Evolutionary conservation across 2,113 vertebrate species (phyloP), one percentile per base, ranked within the genome.

Genomic region (Xenopus laevis): DNA sequence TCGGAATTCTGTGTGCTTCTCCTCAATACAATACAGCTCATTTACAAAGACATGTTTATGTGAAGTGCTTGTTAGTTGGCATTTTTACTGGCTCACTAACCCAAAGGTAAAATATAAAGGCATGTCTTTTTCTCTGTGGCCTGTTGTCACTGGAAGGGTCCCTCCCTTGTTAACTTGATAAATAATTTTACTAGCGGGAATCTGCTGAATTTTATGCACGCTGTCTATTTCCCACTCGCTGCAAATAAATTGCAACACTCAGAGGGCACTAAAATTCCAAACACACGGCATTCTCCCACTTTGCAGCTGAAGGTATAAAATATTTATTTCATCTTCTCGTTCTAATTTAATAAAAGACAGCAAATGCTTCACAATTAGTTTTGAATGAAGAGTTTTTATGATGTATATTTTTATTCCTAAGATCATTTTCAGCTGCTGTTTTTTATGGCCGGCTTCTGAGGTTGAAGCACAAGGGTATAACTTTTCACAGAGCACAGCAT

Each of bases 161-260:
- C 92, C 87, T 93, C 91, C 91, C 95, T 98, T 94, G 93, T 98
- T 98, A 95, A 94, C 93, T 95, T 97, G 95, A 97, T 95, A 95
- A 98, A 97, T 95, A 96, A 94, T 95, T 95, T 96, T 92, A 92
- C 94, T 94, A 94, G 93, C 80, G 91, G 92, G 92, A 96, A 95
- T 94, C 91, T 92, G 94, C 93, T 94, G 67, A 94, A 94, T 96
- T 92, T 98, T 95, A 94, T 92, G 94, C 91, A 89, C 85, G 89
- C 95, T 95, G 94, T 96, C 95, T 96, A 90, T 94, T 95, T 96
- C 95, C 92, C 94, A 90, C 93, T 90, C 91, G 91, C 93, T 93
- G 93, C 94, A 95, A 97, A 97, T 98, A 96, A 97, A 98, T 95
- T 95, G 89, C 92, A 90, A 90, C 92, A 93, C 94, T 95, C 91